Evolutionary conservation across 2,113 vertebrate genomes (phyloP), one percentile per base, ranked within the genome.

Genomic region (Anhinga rufa): DNA sequence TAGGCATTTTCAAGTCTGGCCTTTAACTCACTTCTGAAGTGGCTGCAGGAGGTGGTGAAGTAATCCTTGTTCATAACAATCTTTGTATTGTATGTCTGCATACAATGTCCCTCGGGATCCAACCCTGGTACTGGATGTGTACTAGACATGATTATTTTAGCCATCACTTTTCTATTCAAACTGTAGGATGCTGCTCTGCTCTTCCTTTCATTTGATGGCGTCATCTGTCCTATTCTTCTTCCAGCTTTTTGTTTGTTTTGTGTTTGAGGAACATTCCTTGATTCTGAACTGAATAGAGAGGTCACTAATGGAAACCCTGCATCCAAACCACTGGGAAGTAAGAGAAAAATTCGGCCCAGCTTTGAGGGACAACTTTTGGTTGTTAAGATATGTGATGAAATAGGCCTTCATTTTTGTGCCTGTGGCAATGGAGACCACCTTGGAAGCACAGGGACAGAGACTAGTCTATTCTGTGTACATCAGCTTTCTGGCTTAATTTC

Each of bases 71-170:
- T 96, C 89, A 82, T 95, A 93, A 74, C 81, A 86, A 81, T 86
- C 86, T 85, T 91, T 92, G 78, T 97, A 91, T 72, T 97, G 61
- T 97, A 77, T 90, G 94, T 93, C 97, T 95, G 97, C 84, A 95
- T 88, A 95, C 86, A 91, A 62, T 87, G 96, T 95, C 94, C 92
- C 88, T 84, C 29, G 78, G 84, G 96, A 87, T 93, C 88, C 92
- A 93, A 49, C 83, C 89, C 81, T 0, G 0, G 86, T 61, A 54
- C 54, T 94, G 81, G 74, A 69, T 42, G 75, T 70, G 71, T 80
- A 54, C 84, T 91, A 89, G 89, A 87, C 64, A 17, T 87, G 74
- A 95, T 83, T 96, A 82, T 97, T 97, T 97, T 90, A 95, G 95
- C 78, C 81, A 70, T 95, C 86, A 80, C 89, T 80, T 92, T 92